Evolutionary conservation across 1,140 invertebrate species (phyloP).

Genomic region (Reticulitermes speratus): DNA sequence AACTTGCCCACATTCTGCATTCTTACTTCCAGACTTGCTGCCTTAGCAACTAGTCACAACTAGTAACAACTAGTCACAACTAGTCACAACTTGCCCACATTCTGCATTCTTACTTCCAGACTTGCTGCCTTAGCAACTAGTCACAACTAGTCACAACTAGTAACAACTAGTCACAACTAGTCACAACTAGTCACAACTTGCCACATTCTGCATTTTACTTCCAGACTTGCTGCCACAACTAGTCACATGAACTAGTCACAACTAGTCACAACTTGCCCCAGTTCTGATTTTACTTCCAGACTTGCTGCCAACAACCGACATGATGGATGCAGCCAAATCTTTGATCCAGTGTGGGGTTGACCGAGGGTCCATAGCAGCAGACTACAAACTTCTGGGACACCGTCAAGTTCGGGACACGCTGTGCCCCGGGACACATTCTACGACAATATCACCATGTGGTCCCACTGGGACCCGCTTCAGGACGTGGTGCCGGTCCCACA

Average conservation of each 20-base stretch:
- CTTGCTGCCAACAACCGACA: constrained; percentile 53
- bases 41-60: too few relatives aligned
- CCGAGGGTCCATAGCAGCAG: constrained; percentile 54
- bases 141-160: too few relatives aligned
- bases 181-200: too few relatives aligned
- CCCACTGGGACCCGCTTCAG: constrained; percentile 51
- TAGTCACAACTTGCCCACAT: neutral
- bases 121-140: too few relatives aligned
- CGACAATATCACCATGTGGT: constrained; percentile 62
- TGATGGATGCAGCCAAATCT: constrained; percentile 58
- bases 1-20: neutral
- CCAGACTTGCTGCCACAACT: neutral
- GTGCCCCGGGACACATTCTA: constrained; percentile 67
- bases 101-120: neutral
- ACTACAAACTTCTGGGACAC: constrained; percentile 69
- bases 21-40: neutral
- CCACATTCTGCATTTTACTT: neutral
- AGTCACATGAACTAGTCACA: too few relatives aligned
- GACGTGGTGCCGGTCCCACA: neutral
- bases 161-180: too few relatives aligned
- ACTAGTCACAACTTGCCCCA: too few relatives aligned
- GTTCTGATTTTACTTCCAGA: constrained; percentile 30
- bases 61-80: too few relatives aligned
- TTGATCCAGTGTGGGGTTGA: constrained; percentile 63
- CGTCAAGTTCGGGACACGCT: constrained; percentile 64